These are phyloP conservation scores for Aquatica leii DNA, from an alignment of 2,888 invertebrate genomes.

Conservation along the genomic window DNA sequence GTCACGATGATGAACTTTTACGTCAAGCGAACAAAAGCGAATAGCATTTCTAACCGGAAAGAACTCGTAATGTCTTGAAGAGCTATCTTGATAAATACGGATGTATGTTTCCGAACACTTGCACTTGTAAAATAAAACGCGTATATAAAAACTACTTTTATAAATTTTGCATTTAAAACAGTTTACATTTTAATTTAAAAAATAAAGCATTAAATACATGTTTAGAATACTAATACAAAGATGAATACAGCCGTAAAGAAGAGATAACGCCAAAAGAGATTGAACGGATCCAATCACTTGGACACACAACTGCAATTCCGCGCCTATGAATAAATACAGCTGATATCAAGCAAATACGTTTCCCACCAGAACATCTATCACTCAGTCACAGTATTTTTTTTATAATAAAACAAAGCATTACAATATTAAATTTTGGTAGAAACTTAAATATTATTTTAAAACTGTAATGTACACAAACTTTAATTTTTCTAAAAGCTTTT, in stretches of 20 bases:
- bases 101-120: constrained; percentile 36
- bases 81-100: constrained; percentile 46
- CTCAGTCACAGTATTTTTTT: constrained; percentile 45
- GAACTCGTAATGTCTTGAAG: constrained; percentile 44
- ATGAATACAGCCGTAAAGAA: constrained; percentile 41
- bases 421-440: constrained; percentile 6
- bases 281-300: constrained; percentile 55
- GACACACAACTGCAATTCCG: constrained; percentile 52
- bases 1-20: constrained; percentile 45
- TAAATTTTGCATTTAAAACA: constrained; percentile 21
- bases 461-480: not conserved
- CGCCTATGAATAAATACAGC: constrained; percentile 53
- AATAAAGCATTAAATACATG: constrained; percentile 40
- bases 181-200: constrained; percentile 45
- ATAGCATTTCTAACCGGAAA: constrained; percentile 44
- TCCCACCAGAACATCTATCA: constrained; percentile 47
- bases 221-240: constrained; percentile 48
- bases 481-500: constrained; percentile 16
- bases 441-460: not conserved
- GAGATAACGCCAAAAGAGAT: constrained; percentile 49
- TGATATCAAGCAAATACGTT: constrained; percentile 52
- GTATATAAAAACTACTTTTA: too few relatives aligned
- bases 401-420: constrained; percentile 14
- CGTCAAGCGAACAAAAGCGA: constrained; percentile 45
- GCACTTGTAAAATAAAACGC: constrained; percentile 11